Percentiles rank a stretch among this genome's conserved stretches.
phyloP scores from a whole-genome alignment of 2,797 vertebrate species.

The Todus mexicanus region DNA sequence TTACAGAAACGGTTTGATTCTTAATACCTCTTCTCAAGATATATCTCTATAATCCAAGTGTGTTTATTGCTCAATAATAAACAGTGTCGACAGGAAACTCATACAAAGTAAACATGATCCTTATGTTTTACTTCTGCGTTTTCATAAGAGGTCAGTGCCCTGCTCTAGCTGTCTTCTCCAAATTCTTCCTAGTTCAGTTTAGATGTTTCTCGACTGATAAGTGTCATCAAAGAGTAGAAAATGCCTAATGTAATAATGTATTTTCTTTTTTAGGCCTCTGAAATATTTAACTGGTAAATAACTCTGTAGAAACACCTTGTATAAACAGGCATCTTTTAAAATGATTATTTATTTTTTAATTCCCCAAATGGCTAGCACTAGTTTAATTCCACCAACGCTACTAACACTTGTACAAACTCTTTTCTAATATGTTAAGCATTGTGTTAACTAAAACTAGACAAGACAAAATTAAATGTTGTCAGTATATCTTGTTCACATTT shows the following conservation, averaged over 20 bases:
- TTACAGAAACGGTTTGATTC: constrained; percentile 70
- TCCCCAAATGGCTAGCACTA: not conserved
- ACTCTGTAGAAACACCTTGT: not conserved
- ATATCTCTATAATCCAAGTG: constrained; percentile 61
- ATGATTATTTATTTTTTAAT: not conserved
- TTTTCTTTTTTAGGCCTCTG: not conserved
- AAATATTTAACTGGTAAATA: not conserved
- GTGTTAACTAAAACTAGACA: not conserved
- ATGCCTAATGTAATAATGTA: not conserved
- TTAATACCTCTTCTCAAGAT: constrained; percentile 68
- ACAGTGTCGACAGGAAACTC: constrained; percentile 71
- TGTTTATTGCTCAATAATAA: constrained; percentile 75
- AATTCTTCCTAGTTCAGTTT: constrained; percentile 17
- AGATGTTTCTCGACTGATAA: not conserved
- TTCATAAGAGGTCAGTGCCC: constrained; percentile 54
- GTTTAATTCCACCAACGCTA: not conserved
- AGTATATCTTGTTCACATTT: not conserved
- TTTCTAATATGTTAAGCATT: not conserved
- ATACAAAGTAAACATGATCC: constrained; percentile 66
- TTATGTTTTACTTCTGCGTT: constrained; percentile 67
- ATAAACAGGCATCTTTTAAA: not conserved
- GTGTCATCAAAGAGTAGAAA: not conserved
- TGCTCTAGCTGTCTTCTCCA: constrained; percentile 34
- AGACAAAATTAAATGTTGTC: not conserved
- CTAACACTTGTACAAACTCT: not conserved